Evolutionary conservation across 2,797 vertebrate species (phyloP).

Genomic region (Micropoecilia bifurca): DNA sequence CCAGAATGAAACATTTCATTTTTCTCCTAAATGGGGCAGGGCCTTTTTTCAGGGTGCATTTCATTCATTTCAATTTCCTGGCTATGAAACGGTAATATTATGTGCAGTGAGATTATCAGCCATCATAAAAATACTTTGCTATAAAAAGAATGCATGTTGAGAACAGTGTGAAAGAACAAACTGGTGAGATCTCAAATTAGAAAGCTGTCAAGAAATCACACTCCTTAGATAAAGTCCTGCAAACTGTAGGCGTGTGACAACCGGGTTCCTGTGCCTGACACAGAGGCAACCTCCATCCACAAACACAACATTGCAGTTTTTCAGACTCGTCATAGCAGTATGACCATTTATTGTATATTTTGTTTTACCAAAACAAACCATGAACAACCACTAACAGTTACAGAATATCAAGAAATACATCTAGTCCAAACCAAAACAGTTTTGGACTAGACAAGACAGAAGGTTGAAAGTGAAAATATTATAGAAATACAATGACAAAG

Average conservation of each 20-base stretch:
- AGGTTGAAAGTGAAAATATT: conserved; percentile 13
- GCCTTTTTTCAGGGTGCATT: conserved; percentile 6
- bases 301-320: neutral
- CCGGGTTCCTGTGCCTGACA: neutral
- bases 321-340: neutral
- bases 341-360: neutral
- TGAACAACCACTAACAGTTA: neutral
- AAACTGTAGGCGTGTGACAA: conserved; percentile 2
- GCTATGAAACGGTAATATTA: neutral
- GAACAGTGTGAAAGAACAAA: conserved; percentile 9
- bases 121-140: conserved; percentile 1
- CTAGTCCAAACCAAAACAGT: neutral
- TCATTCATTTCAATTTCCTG: neutral
- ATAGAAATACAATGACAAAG: conserved; percentile 8
- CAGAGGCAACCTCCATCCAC: conserved; percentile 17
- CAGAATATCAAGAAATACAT: neutral
- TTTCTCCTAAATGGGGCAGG: neutral
- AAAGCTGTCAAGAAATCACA: conserved; percentile 5
- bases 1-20: neutral
- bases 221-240: conserved; percentile 12
- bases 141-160: conserved; percentile 15
- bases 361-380: neutral
- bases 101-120: neutral
- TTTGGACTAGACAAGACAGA: neutral
- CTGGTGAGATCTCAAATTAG: conserved; percentile 2